phyloP scores from a whole-genome alignment of 2,888 invertebrate genomes.

The Pinctada fucata region DNA sequence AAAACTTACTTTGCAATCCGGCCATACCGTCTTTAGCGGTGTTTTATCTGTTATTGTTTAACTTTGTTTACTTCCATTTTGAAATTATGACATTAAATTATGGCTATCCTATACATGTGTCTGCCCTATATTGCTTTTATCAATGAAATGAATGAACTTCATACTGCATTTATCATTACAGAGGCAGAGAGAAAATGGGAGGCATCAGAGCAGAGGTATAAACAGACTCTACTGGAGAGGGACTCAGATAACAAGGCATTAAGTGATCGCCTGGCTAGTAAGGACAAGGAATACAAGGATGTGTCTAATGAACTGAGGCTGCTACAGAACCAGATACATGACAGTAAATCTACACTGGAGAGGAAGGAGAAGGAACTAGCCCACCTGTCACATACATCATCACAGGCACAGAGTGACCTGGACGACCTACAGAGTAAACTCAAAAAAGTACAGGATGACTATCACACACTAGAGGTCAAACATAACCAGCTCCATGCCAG shows the following conservation, averaged over 20 bases:
- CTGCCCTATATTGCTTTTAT: too few relatives aligned
- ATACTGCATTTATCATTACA: conserved; percentile 3
- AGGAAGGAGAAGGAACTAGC: conserved; percentile 56
- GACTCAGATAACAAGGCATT: conserved; percentile 33
- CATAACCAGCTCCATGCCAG: conserved; percentile 44
- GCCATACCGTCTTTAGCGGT: too few relatives aligned
- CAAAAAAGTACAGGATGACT: conserved; percentile 44
- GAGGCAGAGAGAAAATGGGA: conserved; percentile 36
- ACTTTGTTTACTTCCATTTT: too few relatives aligned
- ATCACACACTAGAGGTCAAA: conserved; percentile 39
- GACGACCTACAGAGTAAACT: conserved; percentile 38
- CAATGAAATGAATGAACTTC: too few relatives aligned
- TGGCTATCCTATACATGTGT: too few relatives aligned
- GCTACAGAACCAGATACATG: conserved; percentile 41
- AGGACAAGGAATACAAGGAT: conserved; percentile 39
- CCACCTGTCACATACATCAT: conserved; percentile 29
- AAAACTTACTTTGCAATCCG: too few relatives aligned
- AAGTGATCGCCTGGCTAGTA: conserved; percentile 34
- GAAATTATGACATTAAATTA: too few relatives aligned
- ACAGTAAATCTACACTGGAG: conserved; percentile 50
- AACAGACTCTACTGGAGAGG: conserved; percentile 33
- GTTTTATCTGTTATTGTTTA: too few relatives aligned
- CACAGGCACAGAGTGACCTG: conserved; percentile 30
- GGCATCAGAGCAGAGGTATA: conserved; percentile 37
- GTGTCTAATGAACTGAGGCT: conserved; percentile 32